Conservation (phyloP, 1,140 invertebrate genomes). For the Argopecten irradians region DNA sequence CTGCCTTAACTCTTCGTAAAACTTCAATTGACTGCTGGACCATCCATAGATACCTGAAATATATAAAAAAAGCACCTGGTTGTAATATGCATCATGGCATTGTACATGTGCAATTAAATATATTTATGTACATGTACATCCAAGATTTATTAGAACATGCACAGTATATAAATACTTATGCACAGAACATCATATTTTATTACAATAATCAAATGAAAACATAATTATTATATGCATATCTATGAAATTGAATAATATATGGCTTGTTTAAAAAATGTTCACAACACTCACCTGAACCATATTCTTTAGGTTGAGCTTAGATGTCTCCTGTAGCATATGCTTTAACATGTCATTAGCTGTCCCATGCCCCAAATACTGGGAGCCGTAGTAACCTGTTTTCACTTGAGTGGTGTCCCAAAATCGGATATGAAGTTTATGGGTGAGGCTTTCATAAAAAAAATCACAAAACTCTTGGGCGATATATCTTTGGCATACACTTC, state of each 20-base stretch:
- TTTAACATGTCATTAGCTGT: conserved; percentile 51
- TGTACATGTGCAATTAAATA: no score
- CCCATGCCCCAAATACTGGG: conserved; percentile 50
- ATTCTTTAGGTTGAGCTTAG: conserved; percentile 42
- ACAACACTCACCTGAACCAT: conserved; percentile 57
- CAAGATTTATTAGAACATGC: no score
- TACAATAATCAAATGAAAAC: no score
- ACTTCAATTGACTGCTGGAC: conserved; percentile 62
- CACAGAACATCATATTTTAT: no score
- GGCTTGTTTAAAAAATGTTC: no score
- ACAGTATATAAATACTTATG: no score
- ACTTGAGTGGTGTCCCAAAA: conserved; percentile 50
- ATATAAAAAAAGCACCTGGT: conserved; percentile 46
- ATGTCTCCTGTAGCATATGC: conserved; percentile 43
- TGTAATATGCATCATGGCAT: no score
- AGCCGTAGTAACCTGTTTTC: conserved; percentile 44
- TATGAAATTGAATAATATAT: no score
- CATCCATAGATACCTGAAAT: conserved; percentile 64
- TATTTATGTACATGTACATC: no score
- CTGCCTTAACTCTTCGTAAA: conserved; percentile 43
- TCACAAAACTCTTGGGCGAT: background rate
- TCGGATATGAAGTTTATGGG: conserved; percentile 47
- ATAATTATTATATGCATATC: no score
- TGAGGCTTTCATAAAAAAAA: conserved; percentile 57
- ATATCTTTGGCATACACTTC: background rate